Percentiles rank a stretch among this genome's conserved stretches.
These are phyloP conservation scores for Eupithecia abbreviata DNA, from an alignment of 2,888 invertebrate species.

Conservation along the genomic window DNA sequence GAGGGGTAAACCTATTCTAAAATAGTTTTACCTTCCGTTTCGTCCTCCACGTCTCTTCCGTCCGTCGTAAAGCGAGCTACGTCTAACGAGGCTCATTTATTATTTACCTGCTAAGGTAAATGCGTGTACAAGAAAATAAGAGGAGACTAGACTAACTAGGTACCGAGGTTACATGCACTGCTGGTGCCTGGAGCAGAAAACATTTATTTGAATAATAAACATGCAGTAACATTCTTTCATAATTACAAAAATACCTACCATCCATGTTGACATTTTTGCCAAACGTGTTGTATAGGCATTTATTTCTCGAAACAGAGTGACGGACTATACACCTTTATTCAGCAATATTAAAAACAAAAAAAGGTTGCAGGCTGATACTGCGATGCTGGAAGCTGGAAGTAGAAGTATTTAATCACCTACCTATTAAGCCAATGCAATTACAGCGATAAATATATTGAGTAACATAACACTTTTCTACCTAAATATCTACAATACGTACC, in stretches of 20 bases:
- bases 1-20: not conserved
- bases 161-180: not conserved
- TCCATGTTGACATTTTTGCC: not conserved
- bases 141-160: not conserved
- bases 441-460: too few relatives aligned
- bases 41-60: not conserved
- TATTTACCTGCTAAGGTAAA: constrained; percentile 1
- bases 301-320: not conserved
- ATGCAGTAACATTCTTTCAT: too few relatives aligned
- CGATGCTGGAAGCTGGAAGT: too few relatives aligned
- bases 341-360: not conserved
- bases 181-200: not conserved
- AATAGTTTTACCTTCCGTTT: not conserved
- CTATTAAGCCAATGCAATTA: too few relatives aligned
- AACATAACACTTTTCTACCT: too few relatives aligned
- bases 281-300: not conserved
- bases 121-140: constrained; percentile 2
- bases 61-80: not conserved
- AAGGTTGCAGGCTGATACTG: too few relatives aligned
- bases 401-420: too few relatives aligned
- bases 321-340: not conserved
- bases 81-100: constrained; percentile 10
- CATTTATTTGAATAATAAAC: not conserved
- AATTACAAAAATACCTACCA: not conserved
- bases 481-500: too few relatives aligned